Base-by-base conservation (phyloP, 2,888 invertebrate species). In the Penaeus monodon region DNA sequence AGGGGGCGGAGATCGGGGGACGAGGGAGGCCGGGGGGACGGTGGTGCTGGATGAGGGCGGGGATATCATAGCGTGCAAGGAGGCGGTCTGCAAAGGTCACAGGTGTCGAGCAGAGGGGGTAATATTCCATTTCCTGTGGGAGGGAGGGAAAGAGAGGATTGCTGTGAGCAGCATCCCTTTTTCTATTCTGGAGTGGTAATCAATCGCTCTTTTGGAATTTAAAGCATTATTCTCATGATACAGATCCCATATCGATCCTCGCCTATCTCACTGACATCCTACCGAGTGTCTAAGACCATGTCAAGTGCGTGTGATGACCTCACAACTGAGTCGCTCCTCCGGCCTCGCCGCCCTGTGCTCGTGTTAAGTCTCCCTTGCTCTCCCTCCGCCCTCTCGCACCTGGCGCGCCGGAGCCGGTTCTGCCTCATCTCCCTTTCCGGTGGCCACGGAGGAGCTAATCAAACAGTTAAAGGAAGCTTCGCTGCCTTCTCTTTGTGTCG, bases 121-220 rank as follows among this genome's bases (percentile, higher is more conserved):
- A 86, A 86, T 86, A 86, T 77, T 86, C 86, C 81, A 86, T 86
- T 86, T 86, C 86, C 86, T 86, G 86, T 86, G 86, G 81, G 86
- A 24, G 38, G n/a, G 74, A 44, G 76, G 38, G 73, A 73, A 63
- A 33, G 27, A 49, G 49, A 70, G 27, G 27, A 83, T 24, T n/a
- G n/a, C 63, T 33, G 44, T 66, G 80, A 66, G 77, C 85, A 85
- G 74, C 85, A 85, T 76, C 81, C 57, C 81, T n/a, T 33, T 64
- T 66, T 65, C 33, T 27, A 6, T 57, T 57, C 12, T 20, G 57
- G 57, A 57, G 57, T 57, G 24, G 29, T 38, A 3, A 10, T 57
- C 22, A 70, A 49, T 63, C 66, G 33, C 65, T n/a, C 38, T 33
- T 63, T 63, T 82, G 33, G 33, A 20, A 33, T 33, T 27, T 20